Evolutionary conservation across 2,888 invertebrate species (phyloP).

Genomic region (Drosophila nr. perissopoda): DNA sequence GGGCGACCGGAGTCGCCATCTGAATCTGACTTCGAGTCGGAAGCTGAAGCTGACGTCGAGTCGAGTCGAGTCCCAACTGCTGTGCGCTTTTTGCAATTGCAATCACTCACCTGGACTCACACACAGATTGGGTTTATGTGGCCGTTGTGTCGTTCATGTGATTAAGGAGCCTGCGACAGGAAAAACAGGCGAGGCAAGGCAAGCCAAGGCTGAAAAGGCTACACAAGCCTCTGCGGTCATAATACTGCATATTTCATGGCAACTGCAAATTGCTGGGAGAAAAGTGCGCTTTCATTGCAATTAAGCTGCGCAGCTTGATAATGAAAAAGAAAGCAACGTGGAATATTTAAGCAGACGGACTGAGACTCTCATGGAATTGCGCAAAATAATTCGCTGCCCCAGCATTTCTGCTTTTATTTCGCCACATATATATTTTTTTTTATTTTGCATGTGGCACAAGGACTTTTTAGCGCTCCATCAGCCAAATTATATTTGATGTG

Average conservation of each 20-base stretch:
- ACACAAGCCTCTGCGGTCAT: slow-evolving; percentile 37
- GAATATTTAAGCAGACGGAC: neutral
- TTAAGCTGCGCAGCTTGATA: slow-evolving; percentile 70
- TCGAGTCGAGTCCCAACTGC: neutral
- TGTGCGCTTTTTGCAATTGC: slow-evolving; percentile 35
- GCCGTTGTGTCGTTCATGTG: slow-evolving; percentile 69
- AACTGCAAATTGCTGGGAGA: slow-evolving; percentile 69
- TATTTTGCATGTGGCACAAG: slow-evolving; percentile 67
- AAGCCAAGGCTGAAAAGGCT: slow-evolving; percentile 23
- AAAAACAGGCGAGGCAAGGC: neutral
- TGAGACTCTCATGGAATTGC: slow-evolving; percentile 33
- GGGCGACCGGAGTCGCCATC: neutral
- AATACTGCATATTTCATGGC: slow-evolving; percentile 63
- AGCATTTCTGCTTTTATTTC: slow-evolving; percentile 6
- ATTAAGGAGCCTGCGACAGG: slow-evolving; percentile 50
- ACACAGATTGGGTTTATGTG: slow-evolving; percentile 69
- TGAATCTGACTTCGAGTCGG: slow-evolving; percentile 3
- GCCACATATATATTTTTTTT: slow-evolving; percentile 4
- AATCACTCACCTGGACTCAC: slow-evolving; percentile 65
- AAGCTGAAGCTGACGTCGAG: neutral
- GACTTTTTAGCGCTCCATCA: slow-evolving; percentile 49
- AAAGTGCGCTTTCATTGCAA: slow-evolving; percentile 76
- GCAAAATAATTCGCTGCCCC: slow-evolving; percentile 19
- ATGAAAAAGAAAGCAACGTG: slow-evolving; percentile 56
- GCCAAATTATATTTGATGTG: slow-evolving; percentile 43